These are phyloP conservation scores for Heloderma charlesbogerti DNA, from an alignment of 2,113 vertebrate genomes.

Conservation along the genomic window DNA sequence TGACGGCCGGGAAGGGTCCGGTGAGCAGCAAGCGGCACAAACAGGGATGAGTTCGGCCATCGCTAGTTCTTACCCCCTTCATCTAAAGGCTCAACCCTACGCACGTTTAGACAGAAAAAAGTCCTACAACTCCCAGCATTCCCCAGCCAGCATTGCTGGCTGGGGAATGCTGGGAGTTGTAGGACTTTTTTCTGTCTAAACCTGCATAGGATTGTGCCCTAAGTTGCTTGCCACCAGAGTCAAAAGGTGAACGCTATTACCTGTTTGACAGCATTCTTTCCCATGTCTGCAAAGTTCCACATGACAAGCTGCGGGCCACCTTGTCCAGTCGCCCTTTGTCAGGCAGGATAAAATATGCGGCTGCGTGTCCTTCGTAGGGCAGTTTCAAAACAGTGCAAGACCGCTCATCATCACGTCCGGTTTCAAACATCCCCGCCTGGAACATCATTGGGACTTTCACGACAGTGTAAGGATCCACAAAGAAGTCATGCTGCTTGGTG, in stretches of 20 bases:
- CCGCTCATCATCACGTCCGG: slow-evolving; percentile 29
- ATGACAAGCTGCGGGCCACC: slow-evolving; percentile 34
- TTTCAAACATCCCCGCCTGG: slow-evolving; percentile 43
- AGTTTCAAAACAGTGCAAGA: slow-evolving; percentile 61
- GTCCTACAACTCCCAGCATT: too few species aligned
- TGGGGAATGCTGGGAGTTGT: too few species aligned
- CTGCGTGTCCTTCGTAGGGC: slow-evolving; percentile 42
- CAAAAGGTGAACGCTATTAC: slow-evolving; percentile 40
- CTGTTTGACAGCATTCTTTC: slow-evolving; percentile 11
- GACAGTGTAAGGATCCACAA: slow-evolving; percentile 28
- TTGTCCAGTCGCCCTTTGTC: slow-evolving; percentile 48
- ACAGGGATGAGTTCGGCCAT: too few species aligned
- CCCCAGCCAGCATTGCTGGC: too few species aligned
- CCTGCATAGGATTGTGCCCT: too few species aligned
- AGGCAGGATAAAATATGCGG: slow-evolving; percentile 57
- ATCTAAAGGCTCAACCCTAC: too few species aligned
- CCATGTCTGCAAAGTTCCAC: slow-evolving; percentile 41
- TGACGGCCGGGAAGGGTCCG: too few species aligned
- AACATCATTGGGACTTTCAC: slow-evolving; percentile 73
- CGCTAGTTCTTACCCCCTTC: too few species aligned
- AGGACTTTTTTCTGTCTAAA: too few species aligned
- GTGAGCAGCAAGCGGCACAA: too few species aligned
- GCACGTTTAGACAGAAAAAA: too few species aligned
- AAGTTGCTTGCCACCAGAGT: not conserved
- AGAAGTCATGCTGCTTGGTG: slow-evolving; percentile 62